Conservation (phyloP, 1,140 invertebrate genomes). For the Anastatus disparis region DNA sequence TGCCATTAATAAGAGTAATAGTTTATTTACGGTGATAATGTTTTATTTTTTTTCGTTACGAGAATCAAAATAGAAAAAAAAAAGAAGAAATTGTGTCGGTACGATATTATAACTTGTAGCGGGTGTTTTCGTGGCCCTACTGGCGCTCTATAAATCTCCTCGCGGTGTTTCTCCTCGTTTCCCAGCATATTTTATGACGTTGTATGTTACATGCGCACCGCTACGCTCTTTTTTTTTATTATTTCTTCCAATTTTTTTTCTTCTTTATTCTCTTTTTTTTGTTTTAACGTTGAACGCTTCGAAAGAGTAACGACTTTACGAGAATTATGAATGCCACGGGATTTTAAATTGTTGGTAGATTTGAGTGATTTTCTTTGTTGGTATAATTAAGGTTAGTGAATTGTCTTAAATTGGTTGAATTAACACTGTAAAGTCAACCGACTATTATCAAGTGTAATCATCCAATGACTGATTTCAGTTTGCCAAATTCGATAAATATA, state of each 20-base stretch:
- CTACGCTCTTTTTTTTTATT: not conserved
- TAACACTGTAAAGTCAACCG: not conserved
- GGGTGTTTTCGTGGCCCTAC: not conserved
- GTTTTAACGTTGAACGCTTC: not conserved
- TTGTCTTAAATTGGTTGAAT: not conserved
- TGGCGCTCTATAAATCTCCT: constrained; percentile 37
- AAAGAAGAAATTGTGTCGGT: not conserved
- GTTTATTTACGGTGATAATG: too few species aligned
- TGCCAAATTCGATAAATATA: not conserved
- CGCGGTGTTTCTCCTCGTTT: constrained; percentile 29
- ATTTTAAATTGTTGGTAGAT: not conserved
- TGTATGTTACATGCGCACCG: not conserved
- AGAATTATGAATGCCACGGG: not conserved
- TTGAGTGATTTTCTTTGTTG: constrained; percentile 12
- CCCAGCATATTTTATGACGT: constrained; percentile 33
- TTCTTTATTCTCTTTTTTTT: too few species aligned
- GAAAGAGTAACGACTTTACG: constrained; percentile 26
- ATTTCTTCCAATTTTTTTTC: not conserved
- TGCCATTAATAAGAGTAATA: too few species aligned
- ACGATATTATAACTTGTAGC: not conserved
- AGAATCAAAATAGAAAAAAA: not conserved
- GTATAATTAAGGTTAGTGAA: not conserved
- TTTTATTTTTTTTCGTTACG: not conserved
- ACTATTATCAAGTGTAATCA: not conserved
- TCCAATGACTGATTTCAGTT: not conserved